Percentiles rank a stretch among this genome's conserved stretches.
Evolutionary conservation across 2,888 invertebrate genomes (phyloP).

Genomic region (Onchidella celtica): DNA sequence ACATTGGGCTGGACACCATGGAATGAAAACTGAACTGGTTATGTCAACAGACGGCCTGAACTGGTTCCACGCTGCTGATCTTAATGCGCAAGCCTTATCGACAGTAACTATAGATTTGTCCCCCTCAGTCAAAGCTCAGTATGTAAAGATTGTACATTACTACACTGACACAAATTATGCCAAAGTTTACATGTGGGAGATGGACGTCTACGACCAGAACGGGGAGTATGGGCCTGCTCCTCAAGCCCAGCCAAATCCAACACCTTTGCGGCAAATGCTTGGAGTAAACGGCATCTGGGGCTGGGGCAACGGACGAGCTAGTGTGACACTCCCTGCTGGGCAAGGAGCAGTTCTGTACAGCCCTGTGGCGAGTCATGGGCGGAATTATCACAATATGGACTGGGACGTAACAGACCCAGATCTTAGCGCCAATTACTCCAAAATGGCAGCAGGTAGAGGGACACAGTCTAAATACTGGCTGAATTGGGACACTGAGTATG

Average conservation of each 20-base stretch:
- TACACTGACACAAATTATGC: constrained; percentile 26
- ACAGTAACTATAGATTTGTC: constrained; percentile 20
- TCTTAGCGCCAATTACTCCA: constrained; percentile 56
- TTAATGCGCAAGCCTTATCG: constrained; percentile 33
- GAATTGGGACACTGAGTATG: constrained; percentile 69
- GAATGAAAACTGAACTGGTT: constrained; percentile 38
- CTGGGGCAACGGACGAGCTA: constrained; percentile 62
- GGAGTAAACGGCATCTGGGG: constrained; percentile 72
- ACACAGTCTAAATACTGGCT: constrained; percentile 64
- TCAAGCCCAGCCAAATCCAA: constrained; percentile 51
- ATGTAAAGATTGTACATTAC: constrained; percentile 14
- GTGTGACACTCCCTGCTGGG: constrained; percentile 47
- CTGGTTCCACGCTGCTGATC: constrained; percentile 7
- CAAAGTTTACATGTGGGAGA: constrained; percentile 42
- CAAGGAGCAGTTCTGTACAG: constrained; percentile 63
- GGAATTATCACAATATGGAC: constrained; percentile 66
- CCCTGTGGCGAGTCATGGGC: constrained; percentile 61
- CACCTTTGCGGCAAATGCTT: constrained; percentile 57
- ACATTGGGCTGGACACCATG: constrained; percentile 40
- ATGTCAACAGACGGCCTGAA: constrained; percentile 39
- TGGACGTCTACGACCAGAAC: constrained; percentile 28
- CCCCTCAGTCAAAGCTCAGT: neutral
- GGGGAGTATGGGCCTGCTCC: constrained; percentile 36
- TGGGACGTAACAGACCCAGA: constrained; percentile 68
- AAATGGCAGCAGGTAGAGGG: constrained; percentile 62